Base-by-base conservation (phyloP, 2,113 vertebrate species). In the Rhegmatorhina hoffmannsi region DNA sequence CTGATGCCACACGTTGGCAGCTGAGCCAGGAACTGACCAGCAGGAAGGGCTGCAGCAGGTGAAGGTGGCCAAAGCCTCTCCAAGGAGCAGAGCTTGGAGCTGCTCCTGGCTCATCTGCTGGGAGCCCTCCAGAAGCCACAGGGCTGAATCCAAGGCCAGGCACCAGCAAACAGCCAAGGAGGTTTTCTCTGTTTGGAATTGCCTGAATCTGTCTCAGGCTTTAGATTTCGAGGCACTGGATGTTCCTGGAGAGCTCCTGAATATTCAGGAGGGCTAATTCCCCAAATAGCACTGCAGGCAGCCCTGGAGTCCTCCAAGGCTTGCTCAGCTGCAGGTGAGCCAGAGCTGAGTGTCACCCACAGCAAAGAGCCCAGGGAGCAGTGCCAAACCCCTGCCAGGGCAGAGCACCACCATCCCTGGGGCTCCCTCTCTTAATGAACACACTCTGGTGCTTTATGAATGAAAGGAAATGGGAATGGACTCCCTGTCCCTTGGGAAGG, bases 361-460 rank as follows among this genome's bases (percentile, higher is more conserved):
- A 33, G 60, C 8, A 29, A 69, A n/a, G 29, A 8, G 12, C 34
- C 11, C 50, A 6, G 36, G 29, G 33, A 62, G 60, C 25, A 0
- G 26, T 78, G 31, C 56, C 49, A 13, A 90, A n/a, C 53, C 24
- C 33, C 24, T 76, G 53, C 72, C 1, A 0, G 31, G 8, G 34
- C 73, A 29, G 36, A 75, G 44, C 58, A 59, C 55, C 43, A 2
- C 0, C 0, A 10, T 40, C n/a, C 5, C 50, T 31, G 5, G 4
- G 55, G 17, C 29, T 6, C 34, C 21, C 17, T 38, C 11, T 19
- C 8, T 3, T 6, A 13, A 50, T 2, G 36, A 88, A 3, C 67
- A 13, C 3, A 1, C 1, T 1, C 18, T 3, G 25, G 29, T 38
- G 53, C 33, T 73, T 64, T 33, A 1, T 56, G 72, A 73, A 56